These are phyloP conservation scores for Oophaga sylvatica DNA, from an alignment of 2,797 vertebrate species.

Conservation along the genomic window DNA sequence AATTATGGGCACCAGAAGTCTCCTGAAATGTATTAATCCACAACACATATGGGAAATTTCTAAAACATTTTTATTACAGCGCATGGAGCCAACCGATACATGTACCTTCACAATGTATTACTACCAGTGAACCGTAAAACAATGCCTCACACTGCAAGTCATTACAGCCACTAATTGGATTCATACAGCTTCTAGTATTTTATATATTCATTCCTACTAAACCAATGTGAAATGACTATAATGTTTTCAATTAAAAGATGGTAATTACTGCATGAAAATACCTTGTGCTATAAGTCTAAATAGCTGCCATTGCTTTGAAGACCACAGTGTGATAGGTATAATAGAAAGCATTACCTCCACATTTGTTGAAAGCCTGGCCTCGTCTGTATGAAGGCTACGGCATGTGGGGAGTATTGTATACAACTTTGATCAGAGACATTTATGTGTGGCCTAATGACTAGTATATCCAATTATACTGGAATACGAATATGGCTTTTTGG, in stretches of 20 bases:
- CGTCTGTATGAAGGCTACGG: neutral
- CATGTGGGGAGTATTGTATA: neutral
- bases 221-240: neutral
- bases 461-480: neutral
- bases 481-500: neutral
- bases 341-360: neutral
- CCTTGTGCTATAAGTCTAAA: neutral
- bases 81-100: neutral
- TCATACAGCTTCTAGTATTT: neutral
- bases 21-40: neutral
- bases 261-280: neutral
- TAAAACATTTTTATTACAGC: neutral
- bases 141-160: conserved; percentile 1
- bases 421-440: neutral
- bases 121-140: neutral
- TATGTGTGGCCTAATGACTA: neutral
- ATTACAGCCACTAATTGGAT: neutral
- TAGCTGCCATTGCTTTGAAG: neutral
- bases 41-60: neutral
- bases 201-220: neutral
- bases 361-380: neutral
- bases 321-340: neutral
- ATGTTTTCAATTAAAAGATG: conserved; percentile 4
- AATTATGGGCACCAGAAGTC: neutral
- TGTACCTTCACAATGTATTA: neutral